Conservation (phyloP, 2,888 invertebrate species). For the Thereva nobilitata region DNA sequence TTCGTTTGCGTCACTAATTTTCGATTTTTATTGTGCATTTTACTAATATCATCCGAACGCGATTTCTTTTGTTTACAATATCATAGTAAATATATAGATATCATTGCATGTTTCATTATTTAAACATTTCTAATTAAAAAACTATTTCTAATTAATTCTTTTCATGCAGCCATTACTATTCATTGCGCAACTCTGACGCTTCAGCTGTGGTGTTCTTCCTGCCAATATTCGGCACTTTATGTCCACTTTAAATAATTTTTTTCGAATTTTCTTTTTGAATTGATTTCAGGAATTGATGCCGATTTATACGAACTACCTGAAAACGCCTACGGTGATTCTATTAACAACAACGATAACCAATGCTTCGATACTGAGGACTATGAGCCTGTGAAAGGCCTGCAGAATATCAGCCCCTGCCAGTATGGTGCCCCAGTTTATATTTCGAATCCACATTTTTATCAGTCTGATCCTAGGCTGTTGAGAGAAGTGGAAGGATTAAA, state of each 20-base stretch:
- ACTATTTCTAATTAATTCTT: too few relatives aligned
- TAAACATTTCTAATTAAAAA: too few relatives aligned
- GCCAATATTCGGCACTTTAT: too few relatives aligned
- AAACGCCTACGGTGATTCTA: constrained; percentile 70
- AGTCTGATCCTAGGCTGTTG: constrained; percentile 72
- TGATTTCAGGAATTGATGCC: constrained; percentile 66
- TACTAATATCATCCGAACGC: too few relatives aligned
- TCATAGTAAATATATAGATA: too few relatives aligned
- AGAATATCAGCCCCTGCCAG: constrained; percentile 86
- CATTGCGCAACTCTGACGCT: too few relatives aligned
- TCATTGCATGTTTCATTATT: too few relatives aligned
- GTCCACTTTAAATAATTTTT: background rate
- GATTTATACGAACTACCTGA: constrained; percentile 75
- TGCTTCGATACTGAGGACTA: constrained; percentile 70
- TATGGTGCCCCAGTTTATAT: constrained; percentile 87
- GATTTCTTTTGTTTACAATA: too few relatives aligned
- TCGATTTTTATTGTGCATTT: too few relatives aligned
- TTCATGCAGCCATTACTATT: too few relatives aligned
- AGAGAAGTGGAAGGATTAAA: constrained; percentile 72
- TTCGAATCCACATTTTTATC: constrained; percentile 88
- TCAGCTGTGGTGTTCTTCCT: too few relatives aligned
- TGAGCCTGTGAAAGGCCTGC: constrained; percentile 75
- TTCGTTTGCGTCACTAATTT: too few relatives aligned
- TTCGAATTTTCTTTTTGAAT: background rate
- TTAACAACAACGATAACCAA: constrained; percentile 69